Evolutionary conservation across 2,113 vertebrate genomes (phyloP).

Genomic region (Oncorhynchus kisutch): DNA sequence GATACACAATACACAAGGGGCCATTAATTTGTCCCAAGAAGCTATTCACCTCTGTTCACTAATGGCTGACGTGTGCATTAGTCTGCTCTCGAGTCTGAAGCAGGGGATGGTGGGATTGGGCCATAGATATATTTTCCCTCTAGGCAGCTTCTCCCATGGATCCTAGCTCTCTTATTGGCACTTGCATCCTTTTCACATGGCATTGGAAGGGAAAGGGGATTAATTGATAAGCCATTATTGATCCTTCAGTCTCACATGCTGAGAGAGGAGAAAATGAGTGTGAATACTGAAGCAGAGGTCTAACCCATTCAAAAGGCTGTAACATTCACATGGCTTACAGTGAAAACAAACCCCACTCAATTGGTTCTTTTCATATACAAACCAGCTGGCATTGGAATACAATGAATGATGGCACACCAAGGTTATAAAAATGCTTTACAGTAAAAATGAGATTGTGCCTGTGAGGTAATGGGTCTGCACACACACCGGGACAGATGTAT

Average conservation of each 20-base stretch:
- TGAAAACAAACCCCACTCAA: slow-evolving; percentile 21
- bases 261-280: slow-evolving; percentile 1
- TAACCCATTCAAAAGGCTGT: slow-evolving; percentile 9
- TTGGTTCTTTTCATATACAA: background rate
- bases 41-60: slow-evolving; percentile 26
- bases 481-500: slow-evolving; percentile 29
- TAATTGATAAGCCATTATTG: slow-evolving; percentile 32
- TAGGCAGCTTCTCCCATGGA: background rate
- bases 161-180: background rate
- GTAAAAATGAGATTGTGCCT: slow-evolving; percentile 49
- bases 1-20: slow-evolving; percentile 26
- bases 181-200: background rate
- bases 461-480: slow-evolving; percentile 26
- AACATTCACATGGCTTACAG: slow-evolving; percentile 14
- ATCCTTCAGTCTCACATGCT: slow-evolving; percentile 36
- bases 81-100: slow-evolving; percentile 30
- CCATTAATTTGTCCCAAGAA: slow-evolving; percentile 43
- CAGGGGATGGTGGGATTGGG: slow-evolving; percentile 31
- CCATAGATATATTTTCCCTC: slow-evolving; percentile 18
- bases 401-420: slow-evolving; percentile 46
- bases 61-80: slow-evolving; percentile 21
- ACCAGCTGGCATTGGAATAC: slow-evolving; percentile 12
- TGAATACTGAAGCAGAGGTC: background rate
- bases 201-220: background rate
- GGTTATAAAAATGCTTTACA: slow-evolving; percentile 42